Percentiles rank a stretch among this genome's conserved stretches.
These are phyloP conservation scores for Solenopsis fugax DNA, from an alignment of 1,140 invertebrate species.

Conservation along the genomic window DNA sequence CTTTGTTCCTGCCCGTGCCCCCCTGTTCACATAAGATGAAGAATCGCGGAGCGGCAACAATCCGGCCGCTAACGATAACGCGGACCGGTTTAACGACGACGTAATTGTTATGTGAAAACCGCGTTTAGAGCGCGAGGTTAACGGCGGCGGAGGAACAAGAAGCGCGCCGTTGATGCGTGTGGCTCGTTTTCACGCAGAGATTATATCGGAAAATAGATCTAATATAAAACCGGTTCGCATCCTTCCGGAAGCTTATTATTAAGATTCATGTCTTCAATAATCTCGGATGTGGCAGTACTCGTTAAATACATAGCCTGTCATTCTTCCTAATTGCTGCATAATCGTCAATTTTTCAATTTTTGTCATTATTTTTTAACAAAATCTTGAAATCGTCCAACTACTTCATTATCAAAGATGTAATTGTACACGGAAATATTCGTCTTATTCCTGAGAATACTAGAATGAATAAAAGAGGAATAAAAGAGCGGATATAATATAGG, in stretches of 20 bases:
- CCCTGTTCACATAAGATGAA: slow-evolving; percentile 17
- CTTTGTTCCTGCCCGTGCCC: background rate
- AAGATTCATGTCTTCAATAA: background rate
- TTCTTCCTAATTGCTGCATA: background rate
- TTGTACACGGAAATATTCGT: background rate
- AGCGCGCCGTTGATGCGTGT: background rate
- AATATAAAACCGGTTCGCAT: slow-evolving; percentile 30
- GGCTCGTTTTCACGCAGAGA: background rate
- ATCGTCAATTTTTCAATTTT: background rate
- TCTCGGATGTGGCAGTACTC: background rate
- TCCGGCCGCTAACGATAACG: slow-evolving; percentile 15
- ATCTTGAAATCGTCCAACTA: background rate
- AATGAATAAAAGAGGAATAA: background rate
- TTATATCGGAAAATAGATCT: slow-evolving; percentile 33
- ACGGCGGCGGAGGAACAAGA: background rate
- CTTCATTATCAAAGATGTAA: slow-evolving; percentile 29
- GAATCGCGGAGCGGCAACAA: slow-evolving; percentile 26
- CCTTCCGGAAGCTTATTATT: slow-evolving; percentile 1
- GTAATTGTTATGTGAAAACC: slow-evolving; percentile 43
- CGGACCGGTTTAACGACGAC: slow-evolving; percentile 24
- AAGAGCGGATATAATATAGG: slow-evolving; percentile 3
- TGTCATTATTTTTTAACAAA: background rate
- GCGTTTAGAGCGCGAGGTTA: background rate
- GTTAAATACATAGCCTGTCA: slow-evolving; percentile 11
- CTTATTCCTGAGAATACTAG: background rate